Percentiles rank a stretch among this genome's conserved stretches.
Conservation (phyloP, 2,113 vertebrate genomes). For the Laticauda colubrina region DNA sequence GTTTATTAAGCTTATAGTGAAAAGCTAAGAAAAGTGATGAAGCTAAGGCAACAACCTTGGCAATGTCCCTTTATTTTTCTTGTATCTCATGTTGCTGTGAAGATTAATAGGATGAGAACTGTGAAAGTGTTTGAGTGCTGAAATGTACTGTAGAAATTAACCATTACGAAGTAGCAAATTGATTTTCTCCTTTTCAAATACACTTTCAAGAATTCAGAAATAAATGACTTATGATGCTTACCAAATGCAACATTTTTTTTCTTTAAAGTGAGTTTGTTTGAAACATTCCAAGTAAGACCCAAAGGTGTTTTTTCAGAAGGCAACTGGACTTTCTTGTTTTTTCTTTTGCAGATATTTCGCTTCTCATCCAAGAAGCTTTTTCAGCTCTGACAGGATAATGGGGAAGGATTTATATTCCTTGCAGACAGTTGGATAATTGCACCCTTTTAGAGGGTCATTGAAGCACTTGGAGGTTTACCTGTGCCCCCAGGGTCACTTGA, state of each 20-base stretch:
- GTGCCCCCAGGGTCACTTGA: too few relatives aligned
- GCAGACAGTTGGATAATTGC: too few relatives aligned
- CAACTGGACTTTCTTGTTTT: too few relatives aligned
- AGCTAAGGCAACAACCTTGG: not conserved
- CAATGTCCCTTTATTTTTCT: not conserved
- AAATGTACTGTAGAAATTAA: not conserved
- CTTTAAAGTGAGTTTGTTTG: not conserved
- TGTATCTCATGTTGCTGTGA: not conserved
- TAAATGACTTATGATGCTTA: not conserved
- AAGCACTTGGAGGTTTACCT: too few relatives aligned
- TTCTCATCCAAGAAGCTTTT: too few relatives aligned
- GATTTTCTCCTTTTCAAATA: not conserved
- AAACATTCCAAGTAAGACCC: not conserved
- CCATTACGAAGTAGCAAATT: not conserved
- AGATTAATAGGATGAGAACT: not conserved
- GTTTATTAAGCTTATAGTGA: not conserved
- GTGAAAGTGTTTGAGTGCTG: not conserved
- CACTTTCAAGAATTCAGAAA: not conserved
- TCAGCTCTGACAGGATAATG: too few relatives aligned
- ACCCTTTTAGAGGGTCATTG: too few relatives aligned
- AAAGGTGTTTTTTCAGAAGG: too few relatives aligned
- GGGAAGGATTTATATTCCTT: too few relatives aligned
- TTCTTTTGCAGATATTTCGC: too few relatives aligned
- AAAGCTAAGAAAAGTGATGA: not conserved
- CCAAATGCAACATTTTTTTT: not conserved